Evolutionary conservation across 2,888 invertebrate genomes (phyloP), one percentile per base, ranked within the genome.

Genomic region (Periphyllus acericola): DNA sequence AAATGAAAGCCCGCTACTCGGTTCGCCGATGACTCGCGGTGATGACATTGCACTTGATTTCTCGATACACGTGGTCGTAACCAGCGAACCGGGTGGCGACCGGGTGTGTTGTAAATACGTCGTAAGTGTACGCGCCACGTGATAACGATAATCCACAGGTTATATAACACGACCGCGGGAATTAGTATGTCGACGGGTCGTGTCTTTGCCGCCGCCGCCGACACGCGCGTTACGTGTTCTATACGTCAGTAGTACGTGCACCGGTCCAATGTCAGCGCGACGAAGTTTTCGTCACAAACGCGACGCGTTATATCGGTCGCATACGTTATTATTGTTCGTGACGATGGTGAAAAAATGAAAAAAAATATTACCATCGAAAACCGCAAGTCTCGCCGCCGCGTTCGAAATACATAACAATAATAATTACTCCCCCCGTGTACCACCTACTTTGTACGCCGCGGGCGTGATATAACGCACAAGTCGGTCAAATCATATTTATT

Each of bases 11-110:
- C 14, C 46, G 46, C n/a, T n/a, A 11, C 46, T 14, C 14, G 46
- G 46, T 11, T 46, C 3, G 14, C 14, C 46, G 46, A 46, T 11
- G 1, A 25, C 60, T 60, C 21, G 25, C 1, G 25, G 25, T 21
- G 46, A 4, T 83, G 82, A 83, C 78, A 78, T 78, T 78, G 78
- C 78, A 78, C 78, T 78, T 78, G 78, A 46, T 55, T 32, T 25
- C n/a, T n/a, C 52, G 52, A 17, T 17, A 36, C 52, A 60, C 21
- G 60, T 60, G 8, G 60, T 60, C 60, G 60, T 60, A 52, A 52
- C 52, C 8, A 4, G 9, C 60, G 21, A 0, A 25, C 21, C 21
- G 60, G 21, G 60, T n/a, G 60, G 9, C 60, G 9, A 60, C 60
- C 25, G 60, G 6, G 1, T 0, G 25, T 60, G 46, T 60, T 60